Conservation (phyloP, 92 coral and sea anemone species). For the Heliopora coerulea region DNA sequence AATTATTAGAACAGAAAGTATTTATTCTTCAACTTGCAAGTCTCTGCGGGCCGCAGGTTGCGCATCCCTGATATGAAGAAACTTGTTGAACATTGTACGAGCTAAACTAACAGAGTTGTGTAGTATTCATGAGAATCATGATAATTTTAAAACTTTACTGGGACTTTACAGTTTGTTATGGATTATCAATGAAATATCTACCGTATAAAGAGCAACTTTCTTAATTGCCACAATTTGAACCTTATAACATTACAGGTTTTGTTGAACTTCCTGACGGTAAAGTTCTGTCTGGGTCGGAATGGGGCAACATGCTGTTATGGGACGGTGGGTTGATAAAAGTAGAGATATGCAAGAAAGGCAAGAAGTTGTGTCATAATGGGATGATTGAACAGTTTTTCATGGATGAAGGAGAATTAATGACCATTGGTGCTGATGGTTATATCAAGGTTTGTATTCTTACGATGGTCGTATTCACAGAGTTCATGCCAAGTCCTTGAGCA, state of each 20-base stretch:
- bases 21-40: no score
- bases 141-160: no score
- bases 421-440: slow-evolving; percentile 92
- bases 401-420: slow-evolving; percentile 98
- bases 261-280: slow-evolving; percentile 99
- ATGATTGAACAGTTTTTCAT: slow-evolving; percentile 98
- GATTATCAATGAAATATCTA: no score
- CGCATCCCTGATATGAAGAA: no score
- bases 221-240: slow-evolving; percentile 4
- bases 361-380: slow-evolving; percentile 90
- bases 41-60: no score
- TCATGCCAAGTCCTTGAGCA: no score
- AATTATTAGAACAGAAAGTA: no score
- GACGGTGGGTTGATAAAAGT: slow-evolving; percentile 97
- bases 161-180: no score
- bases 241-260: slow-evolving; percentile 59
- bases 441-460: slow-evolving; percentile 69
- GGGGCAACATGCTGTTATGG: slow-evolving; percentile 99
- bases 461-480: no score
- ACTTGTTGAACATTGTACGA: no score
- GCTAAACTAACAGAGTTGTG: no score
- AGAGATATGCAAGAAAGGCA: slow-evolving; percentile 95
- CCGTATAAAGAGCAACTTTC: neutral
- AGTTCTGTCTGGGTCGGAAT: slow-evolving; percentile 94
- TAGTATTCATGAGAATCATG: no score